phyloP scores from a whole-genome alignment of 2,888 invertebrate genomes.

The Cordylochernes scorpioides region DNA sequence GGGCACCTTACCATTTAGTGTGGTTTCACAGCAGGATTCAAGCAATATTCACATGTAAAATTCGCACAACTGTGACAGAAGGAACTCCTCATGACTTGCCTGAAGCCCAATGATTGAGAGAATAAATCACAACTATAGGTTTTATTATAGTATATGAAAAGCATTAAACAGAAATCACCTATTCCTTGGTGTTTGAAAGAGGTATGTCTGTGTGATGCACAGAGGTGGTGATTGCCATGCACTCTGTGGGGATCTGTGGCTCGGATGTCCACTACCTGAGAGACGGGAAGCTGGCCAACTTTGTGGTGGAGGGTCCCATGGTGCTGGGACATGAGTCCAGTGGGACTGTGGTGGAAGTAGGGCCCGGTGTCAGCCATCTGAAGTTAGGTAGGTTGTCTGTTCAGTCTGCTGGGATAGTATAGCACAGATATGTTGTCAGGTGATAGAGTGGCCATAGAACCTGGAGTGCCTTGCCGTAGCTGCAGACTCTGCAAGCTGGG shows the following conservation, averaged over 20 bases:
- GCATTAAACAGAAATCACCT: too few species aligned
- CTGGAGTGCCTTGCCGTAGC: conserved; percentile 23
- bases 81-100: too few species aligned
- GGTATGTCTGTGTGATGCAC: too few species aligned
- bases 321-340: conserved; percentile 27
- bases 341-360: conserved; percentile 21
- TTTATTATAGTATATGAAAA: too few species aligned
- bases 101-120: too few species aligned
- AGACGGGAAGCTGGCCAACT: conserved; percentile 24
- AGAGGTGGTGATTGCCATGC: conserved; percentile 23
- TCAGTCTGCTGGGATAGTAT: neutral
- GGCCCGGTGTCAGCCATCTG: conserved; percentile 22
- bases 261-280: conserved; percentile 28
- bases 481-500: conserved; percentile 26
- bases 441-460: conserved; percentile 26
- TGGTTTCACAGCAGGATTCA: too few species aligned
- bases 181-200: too few species aligned
- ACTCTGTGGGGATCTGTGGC: conserved; percentile 28
- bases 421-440: conserved; percentile 16
- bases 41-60: too few species aligned
- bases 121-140: too few species aligned
- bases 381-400: conserved; percentile 18
- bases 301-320: conserved; percentile 24
- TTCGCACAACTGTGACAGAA: too few species aligned
- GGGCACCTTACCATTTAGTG: too few species aligned